Conservation (phyloP, 2,113 vertebrate genomes). For the Nanorana parkeri region DNA sequence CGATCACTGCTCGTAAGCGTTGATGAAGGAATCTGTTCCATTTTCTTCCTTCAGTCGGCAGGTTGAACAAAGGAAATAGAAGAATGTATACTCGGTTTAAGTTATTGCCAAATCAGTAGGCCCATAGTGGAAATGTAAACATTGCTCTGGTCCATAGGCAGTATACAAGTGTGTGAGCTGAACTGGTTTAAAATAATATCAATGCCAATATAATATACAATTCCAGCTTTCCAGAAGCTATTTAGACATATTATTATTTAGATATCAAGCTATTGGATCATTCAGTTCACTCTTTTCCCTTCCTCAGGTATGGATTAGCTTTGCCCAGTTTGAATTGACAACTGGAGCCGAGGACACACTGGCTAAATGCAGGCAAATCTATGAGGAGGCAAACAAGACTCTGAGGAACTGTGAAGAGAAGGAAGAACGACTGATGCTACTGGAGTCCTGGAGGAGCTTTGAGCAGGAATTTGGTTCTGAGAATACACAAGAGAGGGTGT, state of each 20-base stretch:
- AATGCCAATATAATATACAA: no score
- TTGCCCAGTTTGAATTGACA: conserved; percentile 92
- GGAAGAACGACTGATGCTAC: conserved; percentile 94
- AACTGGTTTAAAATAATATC: background rate
- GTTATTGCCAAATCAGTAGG: no score
- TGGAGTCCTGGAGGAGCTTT: conserved; percentile 91
- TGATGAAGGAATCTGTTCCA: no score
- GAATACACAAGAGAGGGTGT: conserved; percentile 79
- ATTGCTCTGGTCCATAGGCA: no score
- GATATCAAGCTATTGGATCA: background rate
- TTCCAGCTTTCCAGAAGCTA: no score
- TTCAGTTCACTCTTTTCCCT: background rate
- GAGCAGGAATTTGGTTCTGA: conserved; percentile 87
- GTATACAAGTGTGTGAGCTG: no score
- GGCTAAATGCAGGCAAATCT: conserved; percentile 84
- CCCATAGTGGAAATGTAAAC: no score
- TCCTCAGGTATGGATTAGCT: conserved; percentile 95
- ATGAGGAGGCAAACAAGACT: conserved; percentile 92
- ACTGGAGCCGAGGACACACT: conserved; percentile 77
- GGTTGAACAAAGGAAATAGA: no score
- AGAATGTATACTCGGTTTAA: no score
- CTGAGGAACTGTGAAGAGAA: conserved; percentile 95
- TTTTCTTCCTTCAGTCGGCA: no score
- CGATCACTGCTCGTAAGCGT: no score
- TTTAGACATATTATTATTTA: background rate